These are phyloP conservation scores for Lasioglossum albipes DNA, from an alignment of 1,140 invertebrate species.

Conservation along the genomic window DNA sequence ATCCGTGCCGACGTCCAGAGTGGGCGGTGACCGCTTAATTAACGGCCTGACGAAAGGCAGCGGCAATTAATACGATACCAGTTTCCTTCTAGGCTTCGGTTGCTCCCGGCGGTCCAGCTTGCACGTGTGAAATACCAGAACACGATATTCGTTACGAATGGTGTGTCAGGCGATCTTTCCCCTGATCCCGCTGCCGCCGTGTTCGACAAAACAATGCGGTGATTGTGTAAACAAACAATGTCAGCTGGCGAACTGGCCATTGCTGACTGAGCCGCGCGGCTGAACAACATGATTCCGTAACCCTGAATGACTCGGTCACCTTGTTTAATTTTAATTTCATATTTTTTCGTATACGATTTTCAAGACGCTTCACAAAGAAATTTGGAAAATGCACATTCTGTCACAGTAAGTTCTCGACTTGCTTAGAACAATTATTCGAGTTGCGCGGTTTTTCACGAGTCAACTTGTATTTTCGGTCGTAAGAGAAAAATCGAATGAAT, in stretches of 20 bases:
- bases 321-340: too few relatives aligned
- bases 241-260: neutral
- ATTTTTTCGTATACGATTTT: too few relatives aligned
- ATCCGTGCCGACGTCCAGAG: slow-evolving; percentile 28
- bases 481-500: too few relatives aligned
- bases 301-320: too few relatives aligned
- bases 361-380: too few relatives aligned
- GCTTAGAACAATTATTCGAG: too few relatives aligned
- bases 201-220: slow-evolving; percentile 8
- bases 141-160: slow-evolving; percentile 16
- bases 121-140: slow-evolving; percentile 36
- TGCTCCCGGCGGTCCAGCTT: neutral
- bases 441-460: too few relatives aligned
- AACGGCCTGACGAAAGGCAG: slow-evolving; percentile 69
- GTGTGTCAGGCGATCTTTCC: slow-evolving; percentile 8
- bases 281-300: too few relatives aligned
- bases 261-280: neutral
- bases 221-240: slow-evolving; percentile 30
- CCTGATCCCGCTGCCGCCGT: neutral
- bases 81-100: slow-evolving; percentile 50
- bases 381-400: too few relatives aligned
- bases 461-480: too few relatives aligned
- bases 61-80: slow-evolving; percentile 58
- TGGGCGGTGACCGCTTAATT: slow-evolving; percentile 64
- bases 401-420: too few relatives aligned